A percentile compares a stretch with the other conserved stretches of the same genome.
Conservation (phyloP, 2,888 invertebrate genomes). For the Rhagium mordax region DNA sequence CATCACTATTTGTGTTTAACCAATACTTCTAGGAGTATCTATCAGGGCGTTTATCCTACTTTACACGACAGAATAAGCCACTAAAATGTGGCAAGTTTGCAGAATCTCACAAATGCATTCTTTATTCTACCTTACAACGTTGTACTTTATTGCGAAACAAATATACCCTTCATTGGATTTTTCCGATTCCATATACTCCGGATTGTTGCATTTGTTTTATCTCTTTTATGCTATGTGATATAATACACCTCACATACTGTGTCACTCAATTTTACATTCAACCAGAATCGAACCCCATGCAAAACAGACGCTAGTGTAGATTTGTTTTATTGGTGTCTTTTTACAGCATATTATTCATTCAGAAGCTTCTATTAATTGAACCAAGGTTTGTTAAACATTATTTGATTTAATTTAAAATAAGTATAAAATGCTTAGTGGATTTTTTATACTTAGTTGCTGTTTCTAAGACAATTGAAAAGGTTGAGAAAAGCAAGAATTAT, state of each 20-base stretch:
- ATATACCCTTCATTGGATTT: background rate
- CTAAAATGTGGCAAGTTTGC: background rate
- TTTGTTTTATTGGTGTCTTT: background rate
- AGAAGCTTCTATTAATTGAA: no score
- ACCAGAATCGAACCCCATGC: background rate
- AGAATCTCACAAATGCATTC: background rate
- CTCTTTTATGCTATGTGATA: background rate
- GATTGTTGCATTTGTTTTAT: constrained; percentile 16
- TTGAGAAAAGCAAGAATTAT: no score
- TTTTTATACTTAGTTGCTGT: no score
- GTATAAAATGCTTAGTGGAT: no score
- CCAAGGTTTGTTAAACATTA: no score
- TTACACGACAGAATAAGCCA: background rate
- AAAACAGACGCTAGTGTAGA: background rate
- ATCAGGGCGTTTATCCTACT: background rate
- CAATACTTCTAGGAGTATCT: background rate
- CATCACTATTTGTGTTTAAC: background rate
- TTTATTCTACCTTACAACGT: background rate
- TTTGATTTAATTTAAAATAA: no score
- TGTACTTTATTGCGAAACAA: constrained; percentile 7
- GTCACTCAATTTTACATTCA: background rate
- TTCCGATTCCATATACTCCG: background rate
- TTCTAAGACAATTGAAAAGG: no score
- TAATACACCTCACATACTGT: constrained; percentile 2
- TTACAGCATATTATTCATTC: background rate